Conservation (phyloP, 2,797 vertebrate genomes). For the Ctenopoma kingsleyae region DNA sequence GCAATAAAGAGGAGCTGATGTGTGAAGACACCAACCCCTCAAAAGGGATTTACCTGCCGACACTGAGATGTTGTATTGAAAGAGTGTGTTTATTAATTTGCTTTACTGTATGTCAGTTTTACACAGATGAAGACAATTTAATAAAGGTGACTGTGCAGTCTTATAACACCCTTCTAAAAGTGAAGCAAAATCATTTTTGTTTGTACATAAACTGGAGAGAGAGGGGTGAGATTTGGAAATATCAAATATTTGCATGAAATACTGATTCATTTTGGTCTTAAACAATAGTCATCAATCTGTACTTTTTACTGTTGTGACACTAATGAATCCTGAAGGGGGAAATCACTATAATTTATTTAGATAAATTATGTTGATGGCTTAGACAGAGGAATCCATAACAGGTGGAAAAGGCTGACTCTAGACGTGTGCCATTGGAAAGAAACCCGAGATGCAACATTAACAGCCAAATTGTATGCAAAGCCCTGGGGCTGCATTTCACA, state of each 20-base stretch:
- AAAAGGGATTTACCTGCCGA: slow-evolving; percentile 33
- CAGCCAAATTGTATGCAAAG: slow-evolving; percentile 66
- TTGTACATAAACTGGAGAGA: not conserved
- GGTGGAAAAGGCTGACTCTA: slow-evolving; percentile 47
- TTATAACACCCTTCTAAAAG: not conserved
- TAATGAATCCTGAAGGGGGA: slow-evolving; percentile 26
- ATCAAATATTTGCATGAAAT: slow-evolving; percentile 13
- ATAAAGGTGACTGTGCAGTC: not conserved
- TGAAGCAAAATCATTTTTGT: not conserved
- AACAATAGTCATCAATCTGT: not conserved
- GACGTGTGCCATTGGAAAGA: slow-evolving; percentile 47
- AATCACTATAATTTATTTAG: slow-evolving; percentile 46
- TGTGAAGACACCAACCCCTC: slow-evolving; percentile 22
- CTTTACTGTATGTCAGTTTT: slow-evolving; percentile 5
- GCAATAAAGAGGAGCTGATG: slow-evolving; percentile 1
- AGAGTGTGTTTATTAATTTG: not conserved
- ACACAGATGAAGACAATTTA: too few relatives aligned
- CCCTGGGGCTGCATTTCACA: slow-evolving; percentile 32
- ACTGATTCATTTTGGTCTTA: not conserved
- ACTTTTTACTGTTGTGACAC: slow-evolving; percentile 38
- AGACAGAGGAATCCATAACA: slow-evolving; percentile 29
- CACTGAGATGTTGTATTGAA: slow-evolving; percentile 1
- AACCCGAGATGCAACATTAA: slow-evolving; percentile 61
- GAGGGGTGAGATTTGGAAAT: slow-evolving; percentile 5
- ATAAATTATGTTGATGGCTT: slow-evolving; percentile 41